Evolutionary conservation across 2,888 invertebrate species (phyloP), one percentile per base, ranked within the genome.

Genomic region (Lasioglossum oenotherae): DNA sequence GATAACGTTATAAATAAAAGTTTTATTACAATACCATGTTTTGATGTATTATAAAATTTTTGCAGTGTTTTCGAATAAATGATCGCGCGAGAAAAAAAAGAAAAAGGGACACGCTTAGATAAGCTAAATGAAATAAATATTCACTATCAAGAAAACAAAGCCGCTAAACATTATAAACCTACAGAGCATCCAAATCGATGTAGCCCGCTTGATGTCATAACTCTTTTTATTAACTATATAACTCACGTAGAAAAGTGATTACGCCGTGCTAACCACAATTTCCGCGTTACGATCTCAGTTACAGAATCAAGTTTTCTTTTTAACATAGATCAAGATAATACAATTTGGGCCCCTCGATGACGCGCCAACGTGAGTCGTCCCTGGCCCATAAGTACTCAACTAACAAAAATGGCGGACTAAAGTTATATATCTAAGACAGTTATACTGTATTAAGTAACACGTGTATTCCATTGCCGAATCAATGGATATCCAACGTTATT

Each of bases 371-470:
- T 76, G 78, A 75, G 85, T 86, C 91, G 91, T 82, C 86, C 91
- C 93, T 92, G 93, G 91, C 83, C 90, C 88, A 87, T 86, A 78
- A 89, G 88, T 88, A 91, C 89, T 88, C 86, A 86, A 90, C 89
- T 84, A 88, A 83, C 85, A 89, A 92, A 92, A 89, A 91, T 90
- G 89, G 88, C 91, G 90, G 87, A 81, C 76, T 60, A 80, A 80
- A 73, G 81, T 78, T 82, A 82, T 71, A 80, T 79, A 78, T 38
- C 38, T 53, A 80, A 82, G 60, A 74, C 75, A n/a, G 35, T 38
- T 64, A 82, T 64, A 82, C 74, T 78, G 27, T 23, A 73, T 75
- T 80, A 35, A 80, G 64, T 77, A 57, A 69, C 69, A 72, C n/a
- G 44, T 74, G 78, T 67, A 64, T 19, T 41, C 27, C 38, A 71